phyloP scores from a whole-genome alignment of 2,888 invertebrate genomes.

The Conops quadrifasciatus region DNA sequence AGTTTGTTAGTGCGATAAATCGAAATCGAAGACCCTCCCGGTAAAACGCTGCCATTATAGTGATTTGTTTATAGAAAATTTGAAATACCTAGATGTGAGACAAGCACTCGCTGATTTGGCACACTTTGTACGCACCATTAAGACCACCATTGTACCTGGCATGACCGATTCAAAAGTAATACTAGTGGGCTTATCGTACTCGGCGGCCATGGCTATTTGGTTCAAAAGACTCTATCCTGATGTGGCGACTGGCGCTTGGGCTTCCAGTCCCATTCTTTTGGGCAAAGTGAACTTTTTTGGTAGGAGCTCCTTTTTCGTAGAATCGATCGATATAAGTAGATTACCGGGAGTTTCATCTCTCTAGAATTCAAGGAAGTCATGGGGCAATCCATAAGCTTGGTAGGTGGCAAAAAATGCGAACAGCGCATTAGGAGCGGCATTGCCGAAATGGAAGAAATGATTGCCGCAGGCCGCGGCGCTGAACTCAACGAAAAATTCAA shows the following conservation, averaged over 20 bases:
- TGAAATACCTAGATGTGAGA: conserved; percentile 71
- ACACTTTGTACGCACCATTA: conserved; percentile 70
- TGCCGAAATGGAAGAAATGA: conserved; percentile 55
- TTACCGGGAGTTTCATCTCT: not conserved
- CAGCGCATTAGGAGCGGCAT: conserved; percentile 59
- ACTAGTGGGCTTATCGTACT: conserved; percentile 74
- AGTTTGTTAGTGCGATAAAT: too few species aligned
- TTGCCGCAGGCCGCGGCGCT: conserved; percentile 50
- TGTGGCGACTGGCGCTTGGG: conserved; percentile 69
- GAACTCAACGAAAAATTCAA: conserved; percentile 57
- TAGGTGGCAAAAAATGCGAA: conserved; percentile 59
- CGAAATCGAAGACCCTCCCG: too few species aligned
- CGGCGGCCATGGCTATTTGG: conserved; percentile 76
- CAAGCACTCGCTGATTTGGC: conserved; percentile 77
- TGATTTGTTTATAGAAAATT: conserved; percentile 68
- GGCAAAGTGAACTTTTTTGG: conserved; percentile 71
- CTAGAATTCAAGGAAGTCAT: conserved; percentile 63
- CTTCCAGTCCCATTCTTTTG: conserved; percentile 74
- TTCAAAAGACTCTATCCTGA: conserved; percentile 74
- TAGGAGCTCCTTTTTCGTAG: conserved; percentile 40
- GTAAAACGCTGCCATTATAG: conserved; percentile 61
- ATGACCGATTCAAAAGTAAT: conserved; percentile 65
- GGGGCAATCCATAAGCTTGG: conserved; percentile 56
- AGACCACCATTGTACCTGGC: conserved; percentile 56
- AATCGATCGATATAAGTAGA: too few species aligned